These are phyloP conservation scores for Egretta garzetta DNA, from an alignment of 2,113 vertebrate genomes.

Conservation along the genomic window DNA sequence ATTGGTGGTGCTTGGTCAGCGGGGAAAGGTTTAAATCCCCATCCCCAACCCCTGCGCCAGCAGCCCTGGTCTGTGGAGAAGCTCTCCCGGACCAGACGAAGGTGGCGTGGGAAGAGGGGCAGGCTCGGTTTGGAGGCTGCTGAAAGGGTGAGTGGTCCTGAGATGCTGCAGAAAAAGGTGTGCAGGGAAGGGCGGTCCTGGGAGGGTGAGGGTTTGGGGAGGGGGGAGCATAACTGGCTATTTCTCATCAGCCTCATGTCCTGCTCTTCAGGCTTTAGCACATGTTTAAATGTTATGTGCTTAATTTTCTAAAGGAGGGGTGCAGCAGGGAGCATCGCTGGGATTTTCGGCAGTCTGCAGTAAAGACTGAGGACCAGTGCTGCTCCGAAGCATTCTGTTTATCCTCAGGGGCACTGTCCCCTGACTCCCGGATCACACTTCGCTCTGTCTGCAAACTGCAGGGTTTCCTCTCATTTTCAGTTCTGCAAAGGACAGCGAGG, in stretches of 20 bases:
- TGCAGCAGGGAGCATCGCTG: rapidly evolving
- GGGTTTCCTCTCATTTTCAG: constrained; percentile 5
- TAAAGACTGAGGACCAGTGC: not conserved
- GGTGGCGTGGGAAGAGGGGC: not conserved
- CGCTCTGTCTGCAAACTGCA: not conserved
- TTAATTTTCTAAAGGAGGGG: not conserved
- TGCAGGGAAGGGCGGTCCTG: not conserved
- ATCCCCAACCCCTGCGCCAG: not conserved
- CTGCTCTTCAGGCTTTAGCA: not conserved
- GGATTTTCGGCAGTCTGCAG: not conserved
- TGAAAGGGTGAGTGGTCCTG: not conserved
- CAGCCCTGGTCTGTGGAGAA: not conserved
- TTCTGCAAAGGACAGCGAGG: not conserved
- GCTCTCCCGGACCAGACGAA: not conserved
- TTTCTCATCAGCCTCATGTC: not conserved
- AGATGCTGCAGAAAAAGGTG: not conserved
- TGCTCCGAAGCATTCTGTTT: not conserved
- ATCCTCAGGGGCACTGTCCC: not conserved
- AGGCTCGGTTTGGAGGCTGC: not conserved
- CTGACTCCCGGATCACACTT: not conserved
- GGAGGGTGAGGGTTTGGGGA: not conserved
- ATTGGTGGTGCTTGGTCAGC: not conserved
- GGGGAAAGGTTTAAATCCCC: not conserved
- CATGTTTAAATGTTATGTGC: not conserved
- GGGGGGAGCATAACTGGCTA: not conserved